Conservation (phyloP, 92 coral and sea anemone genomes). For the Ricordea florida region DNA sequence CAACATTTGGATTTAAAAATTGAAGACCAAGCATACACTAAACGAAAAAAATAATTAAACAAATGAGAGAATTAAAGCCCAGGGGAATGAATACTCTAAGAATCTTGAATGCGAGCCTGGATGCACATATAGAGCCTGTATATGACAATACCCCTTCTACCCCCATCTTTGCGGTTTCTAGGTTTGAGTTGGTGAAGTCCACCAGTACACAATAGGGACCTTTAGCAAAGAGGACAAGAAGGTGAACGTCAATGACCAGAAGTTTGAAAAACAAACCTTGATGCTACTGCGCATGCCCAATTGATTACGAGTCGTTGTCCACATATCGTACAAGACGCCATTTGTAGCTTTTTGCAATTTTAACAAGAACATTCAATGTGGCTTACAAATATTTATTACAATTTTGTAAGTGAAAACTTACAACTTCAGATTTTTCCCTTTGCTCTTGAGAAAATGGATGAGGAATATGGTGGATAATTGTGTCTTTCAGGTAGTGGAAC, state of each 20-base stretch:
- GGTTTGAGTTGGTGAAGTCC: too few species aligned
- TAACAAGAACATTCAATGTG: too few species aligned
- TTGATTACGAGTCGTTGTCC: too few species aligned
- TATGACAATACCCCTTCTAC: too few species aligned
- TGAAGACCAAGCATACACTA: slow-evolving; percentile 50
- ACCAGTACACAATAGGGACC: too few species aligned
- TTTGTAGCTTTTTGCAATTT: background rate
- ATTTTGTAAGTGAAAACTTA: background rate
- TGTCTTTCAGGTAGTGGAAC: slow-evolving; percentile 29
- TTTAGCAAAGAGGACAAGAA: too few species aligned
- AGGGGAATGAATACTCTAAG: background rate
- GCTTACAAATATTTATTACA: background rate
- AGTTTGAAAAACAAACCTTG: too few species aligned
- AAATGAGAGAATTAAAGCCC: background rate
- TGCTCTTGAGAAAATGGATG: slow-evolving; percentile 9
- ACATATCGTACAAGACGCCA: background rate
- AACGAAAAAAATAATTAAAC: background rate
- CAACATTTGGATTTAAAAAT: slow-evolving; percentile 44
- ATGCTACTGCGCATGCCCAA: too few species aligned
- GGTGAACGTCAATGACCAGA: too few species aligned
- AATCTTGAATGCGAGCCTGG: background rate
- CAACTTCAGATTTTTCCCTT: slow-evolving; percentile 24
- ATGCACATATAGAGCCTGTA: too few species aligned
- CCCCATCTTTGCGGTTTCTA: too few species aligned
- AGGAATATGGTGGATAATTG: slow-evolving; percentile 30